Evolutionary conservation across 2,113 vertebrate genomes (phyloP).

Genomic region (Bubo scandiacus): DNA sequence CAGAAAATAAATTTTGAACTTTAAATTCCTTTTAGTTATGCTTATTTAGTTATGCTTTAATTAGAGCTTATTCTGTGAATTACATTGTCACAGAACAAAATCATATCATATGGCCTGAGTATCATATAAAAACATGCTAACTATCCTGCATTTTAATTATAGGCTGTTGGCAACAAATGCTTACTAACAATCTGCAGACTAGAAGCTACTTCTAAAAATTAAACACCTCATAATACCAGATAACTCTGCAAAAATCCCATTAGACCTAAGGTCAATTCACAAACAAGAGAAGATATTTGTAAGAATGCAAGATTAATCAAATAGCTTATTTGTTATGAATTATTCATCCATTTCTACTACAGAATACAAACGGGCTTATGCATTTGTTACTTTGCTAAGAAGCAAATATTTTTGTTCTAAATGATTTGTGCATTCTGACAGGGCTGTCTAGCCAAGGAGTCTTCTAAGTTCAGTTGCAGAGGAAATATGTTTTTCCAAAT

Average conservation of each 20-base stretch:
- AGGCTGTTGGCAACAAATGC: neutral
- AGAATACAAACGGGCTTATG: neutral
- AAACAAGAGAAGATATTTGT: neutral
- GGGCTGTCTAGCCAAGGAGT: neutral
- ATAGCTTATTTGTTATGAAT: conserved; percentile 24
- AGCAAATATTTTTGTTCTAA: neutral
- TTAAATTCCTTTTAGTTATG: neutral
- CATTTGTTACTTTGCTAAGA: neutral
- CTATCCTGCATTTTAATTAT: neutral
- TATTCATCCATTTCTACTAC: conserved; percentile 33
- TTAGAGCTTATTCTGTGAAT: neutral
- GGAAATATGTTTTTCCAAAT: neutral
- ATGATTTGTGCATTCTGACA: neutral
- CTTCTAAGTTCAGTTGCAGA: neutral
- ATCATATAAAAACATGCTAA: neutral
- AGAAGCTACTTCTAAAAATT: conserved; percentile 19
- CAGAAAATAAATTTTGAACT: neutral
- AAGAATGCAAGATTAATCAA: conserved; percentile 30
- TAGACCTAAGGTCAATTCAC: neutral
- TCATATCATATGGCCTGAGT: neutral
- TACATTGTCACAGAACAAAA: neutral
- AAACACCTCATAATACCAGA: neutral
- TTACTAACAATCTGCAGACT: neutral
- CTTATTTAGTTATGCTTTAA: neutral
- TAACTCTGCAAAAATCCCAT: conserved; percentile 12